Evolutionary conservation across 2,113 vertebrate genomes (phyloP).

Genomic region (Catharus bicknelli): DNA sequence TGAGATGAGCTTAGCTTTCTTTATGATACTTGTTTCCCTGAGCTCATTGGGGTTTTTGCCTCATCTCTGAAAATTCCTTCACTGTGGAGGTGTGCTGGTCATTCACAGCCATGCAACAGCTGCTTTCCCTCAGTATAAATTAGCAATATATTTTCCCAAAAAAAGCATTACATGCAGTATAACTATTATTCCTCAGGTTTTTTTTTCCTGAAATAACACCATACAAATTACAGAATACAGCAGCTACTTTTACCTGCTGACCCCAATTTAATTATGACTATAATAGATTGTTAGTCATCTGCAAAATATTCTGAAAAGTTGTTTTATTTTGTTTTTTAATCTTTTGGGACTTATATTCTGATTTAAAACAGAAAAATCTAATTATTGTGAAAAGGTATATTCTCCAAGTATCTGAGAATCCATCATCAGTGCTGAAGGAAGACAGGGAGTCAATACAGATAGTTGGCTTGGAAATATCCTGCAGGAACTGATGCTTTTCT

Average conservation of each 20-base stretch:
- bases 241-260: background rate
- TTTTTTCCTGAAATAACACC: background rate
- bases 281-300: background rate
- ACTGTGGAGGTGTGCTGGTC: background rate
- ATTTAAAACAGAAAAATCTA: background rate
- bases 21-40: background rate
- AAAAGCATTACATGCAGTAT: background rate
- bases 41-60: background rate
- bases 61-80: background rate
- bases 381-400: background rate
- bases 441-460: background rate
- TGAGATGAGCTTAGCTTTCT: background rate
- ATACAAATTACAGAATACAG: background rate
- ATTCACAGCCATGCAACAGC: background rate
- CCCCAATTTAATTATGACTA: background rate
- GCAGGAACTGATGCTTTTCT: background rate
- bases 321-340: background rate
- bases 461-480: background rate
- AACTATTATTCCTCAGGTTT: background rate
- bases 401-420: background rate
- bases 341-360: background rate
- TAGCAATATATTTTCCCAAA: background rate
- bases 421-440: background rate
- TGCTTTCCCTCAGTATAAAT: background rate
- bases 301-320: background rate